Evolutionary conservation across 2,797 vertebrate genomes (phyloP).

Genomic region (Poeciliopsis gracilis): DNA sequence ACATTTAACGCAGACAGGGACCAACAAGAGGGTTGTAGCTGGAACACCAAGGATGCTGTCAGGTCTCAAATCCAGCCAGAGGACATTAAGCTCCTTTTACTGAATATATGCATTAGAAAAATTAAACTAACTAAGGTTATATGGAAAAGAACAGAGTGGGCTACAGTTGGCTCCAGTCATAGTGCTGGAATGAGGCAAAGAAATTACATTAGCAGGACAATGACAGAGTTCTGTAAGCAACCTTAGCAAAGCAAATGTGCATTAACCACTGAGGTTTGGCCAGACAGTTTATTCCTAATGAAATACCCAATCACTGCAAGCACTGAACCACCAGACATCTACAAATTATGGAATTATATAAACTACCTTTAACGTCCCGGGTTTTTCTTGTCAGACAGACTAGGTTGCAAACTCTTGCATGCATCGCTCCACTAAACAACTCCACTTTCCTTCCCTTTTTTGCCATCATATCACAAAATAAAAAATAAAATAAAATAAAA

Average conservation of each 20-base stretch:
- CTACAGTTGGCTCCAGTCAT: slow-evolving; percentile 28
- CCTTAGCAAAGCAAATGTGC: slow-evolving; percentile 50
- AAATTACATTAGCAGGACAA: slow-evolving; percentile 32
- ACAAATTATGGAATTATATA: slow-evolving; percentile 13
- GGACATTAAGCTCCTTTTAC: slow-evolving; percentile 22
- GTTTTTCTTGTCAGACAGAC: slow-evolving; percentile 4
- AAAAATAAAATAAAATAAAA: slow-evolving; percentile 30
- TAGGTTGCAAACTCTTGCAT: slow-evolving; percentile 6
- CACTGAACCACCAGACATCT: slow-evolving; percentile 23
- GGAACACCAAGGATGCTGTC: slow-evolving; percentile 12
- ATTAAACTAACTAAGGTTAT: slow-evolving; percentile 31
- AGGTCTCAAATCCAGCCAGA: slow-evolving; percentile 17
- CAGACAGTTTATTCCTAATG: slow-evolving; percentile 20
- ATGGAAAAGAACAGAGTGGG: slow-evolving; percentile 26
- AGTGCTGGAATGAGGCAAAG: slow-evolving; percentile 37
- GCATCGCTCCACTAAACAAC: slow-evolving; percentile 26
- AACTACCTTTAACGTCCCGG: slow-evolving; percentile 9
- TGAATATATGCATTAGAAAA: slow-evolving; percentile 25
- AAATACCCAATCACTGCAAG: slow-evolving; percentile 20
- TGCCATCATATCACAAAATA: slow-evolving; percentile 40
- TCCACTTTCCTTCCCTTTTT: slow-evolving; percentile 24
- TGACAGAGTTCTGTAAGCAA: slow-evolving; percentile 25
- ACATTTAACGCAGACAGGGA: slow-evolving; percentile 15
- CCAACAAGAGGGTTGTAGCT: slow-evolving; percentile 9
- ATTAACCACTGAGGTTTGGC: slow-evolving; percentile 32